Base-by-base conservation (phyloP, 1,140 invertebrate species). In the Cepaea nemoralis region DNA sequence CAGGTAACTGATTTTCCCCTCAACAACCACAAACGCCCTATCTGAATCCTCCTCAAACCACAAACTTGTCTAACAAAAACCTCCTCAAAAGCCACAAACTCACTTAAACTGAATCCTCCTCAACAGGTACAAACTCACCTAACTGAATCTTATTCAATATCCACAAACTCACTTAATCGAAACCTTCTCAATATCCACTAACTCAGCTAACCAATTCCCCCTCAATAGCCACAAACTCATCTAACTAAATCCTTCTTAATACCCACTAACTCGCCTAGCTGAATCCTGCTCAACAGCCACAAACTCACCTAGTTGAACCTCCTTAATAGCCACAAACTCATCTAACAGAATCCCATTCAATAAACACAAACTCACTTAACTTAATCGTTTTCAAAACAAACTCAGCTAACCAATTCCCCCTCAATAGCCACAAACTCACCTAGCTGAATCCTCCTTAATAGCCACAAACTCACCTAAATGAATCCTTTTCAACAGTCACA, bases 321-420 rank as follows among this genome's bases (percentile, higher is more conserved):
- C 84, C 70, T 86, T 83, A 31, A 85, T 40, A 37, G 83, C 86
- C 16, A 8, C 69, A 75, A 27, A 10, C 71, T 74, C 48, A 88
- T 86, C 87, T 87, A 73, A 88, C 86, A 0, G 86, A 88, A 35
- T 88, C 86, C 39, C 87, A 84, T n/a, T 88, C 83, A 59, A 80
- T 77, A 5, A 31, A 40, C 0, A 87, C 84, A 40, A 35, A 70
- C 48, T 27, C 55, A 69, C 22, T 85, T 24, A 8, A 37, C 75
- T 0, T 79, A 50, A 10, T 82, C 81, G 35, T 87, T 67, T 0
- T 70, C 45, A 19, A 86, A 79, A 45, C 85, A 84, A 2, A 87
- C 86, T 77, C 87, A 48, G 8, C 45, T 48, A 48, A 48, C 45
- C 19, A 19, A 48, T 48, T 12, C 19, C 45, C 8, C 8, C 8